Base-by-base conservation (phyloP, 1,140 invertebrate species). In the Drosophila erecta region DNA sequence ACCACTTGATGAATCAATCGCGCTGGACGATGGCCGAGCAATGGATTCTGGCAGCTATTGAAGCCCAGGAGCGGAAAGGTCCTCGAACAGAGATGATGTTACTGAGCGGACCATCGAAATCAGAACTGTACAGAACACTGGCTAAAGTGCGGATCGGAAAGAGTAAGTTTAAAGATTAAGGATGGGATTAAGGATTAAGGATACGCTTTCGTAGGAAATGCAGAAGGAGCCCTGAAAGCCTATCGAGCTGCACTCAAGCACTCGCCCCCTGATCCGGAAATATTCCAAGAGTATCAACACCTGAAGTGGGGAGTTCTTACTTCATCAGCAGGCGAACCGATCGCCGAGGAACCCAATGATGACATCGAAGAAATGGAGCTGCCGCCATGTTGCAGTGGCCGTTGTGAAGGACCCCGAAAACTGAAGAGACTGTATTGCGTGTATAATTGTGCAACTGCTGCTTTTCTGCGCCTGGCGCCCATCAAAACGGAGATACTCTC, bases 401-500 rank as follows among this genome's bases (percentile, higher is more conserved):
- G 0, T 5, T 72, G 69, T 27, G 2, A 53, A 0, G 0, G n/a
- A 7, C 14, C 47, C 3, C 4, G 0, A 17, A 6, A 40, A 4
- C 33, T 56, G 10, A 24, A 22, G 1, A 50, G 27, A 12, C 46
- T 57, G 0, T 58, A 66, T 35, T 76, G 73, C 14, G 12, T 55
- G 0, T 76, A 66, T 20, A 55, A 76, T 47, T 6, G n/a, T 15
- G 27, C 3, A 8, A 44, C n/a, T 17, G 35, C 72, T 4, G 22
- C 61, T 0, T 76, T 76, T 11, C 30, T 76, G 0, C 20, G 30
- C 0, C 5, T 76, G 17, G 72, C 73, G 0, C 54, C 73, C 8
- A 30, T 76, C 4, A 76, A 76, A 15, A 67, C 40, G 24, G 73
- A 76, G 27, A 2, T 76, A 6, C 43, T 76, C 3, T 76, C 73